Evolutionary conservation across 2,888 invertebrate species (phyloP), one percentile per base, ranked within the genome.

Genomic region (Conchocele bisecta): DNA sequence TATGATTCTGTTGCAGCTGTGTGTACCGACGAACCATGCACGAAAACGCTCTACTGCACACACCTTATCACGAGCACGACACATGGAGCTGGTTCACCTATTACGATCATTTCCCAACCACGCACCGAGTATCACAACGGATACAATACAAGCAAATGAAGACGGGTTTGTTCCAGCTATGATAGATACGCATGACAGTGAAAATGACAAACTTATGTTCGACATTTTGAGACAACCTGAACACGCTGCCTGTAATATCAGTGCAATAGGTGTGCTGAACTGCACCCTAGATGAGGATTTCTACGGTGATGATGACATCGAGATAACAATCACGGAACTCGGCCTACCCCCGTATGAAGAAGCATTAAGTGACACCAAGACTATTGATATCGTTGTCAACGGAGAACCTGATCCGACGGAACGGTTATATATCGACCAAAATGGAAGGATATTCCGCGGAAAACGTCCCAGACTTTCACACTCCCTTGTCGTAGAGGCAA

Each of bases 201-300:
- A 79, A 46, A 42, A 63, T 29, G 80, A 80, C 41, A 22, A 20
- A 26, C 54, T 77, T 0, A 20, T 39, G 9, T 80, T 72, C 42
- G 41, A 65, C 2, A 20, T 77, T 7, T 15, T 35, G 3, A 13
- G 44, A 9, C 2, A 7, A 9, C 71, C 69, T 17, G 0, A 13
- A 17, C 41, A 70, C 20, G 72, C 67, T 6, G 3, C 26, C 3
- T 54, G 60, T n/a, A 70, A 67, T 31, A 58, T 80, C 7, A 64
- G 73, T 4, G 2, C 28, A 2, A 66, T 64, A 31, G 80, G 80
- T 0, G 29, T 31, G 9, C 26, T 80, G 11, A 51, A 42, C n/a
- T 72, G 65, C 22, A 28, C 22, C 13, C 61, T 71, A 0, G 29
- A 59, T n/a, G 17, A 60, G 11, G 70, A 80, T 39, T 80, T 70